A percentile compares a stretch with the other conserved stretches of the same genome.
phyloP scores from a whole-genome alignment of 1,140 invertebrate genomes.

The Heliconius nattereri region DNA sequence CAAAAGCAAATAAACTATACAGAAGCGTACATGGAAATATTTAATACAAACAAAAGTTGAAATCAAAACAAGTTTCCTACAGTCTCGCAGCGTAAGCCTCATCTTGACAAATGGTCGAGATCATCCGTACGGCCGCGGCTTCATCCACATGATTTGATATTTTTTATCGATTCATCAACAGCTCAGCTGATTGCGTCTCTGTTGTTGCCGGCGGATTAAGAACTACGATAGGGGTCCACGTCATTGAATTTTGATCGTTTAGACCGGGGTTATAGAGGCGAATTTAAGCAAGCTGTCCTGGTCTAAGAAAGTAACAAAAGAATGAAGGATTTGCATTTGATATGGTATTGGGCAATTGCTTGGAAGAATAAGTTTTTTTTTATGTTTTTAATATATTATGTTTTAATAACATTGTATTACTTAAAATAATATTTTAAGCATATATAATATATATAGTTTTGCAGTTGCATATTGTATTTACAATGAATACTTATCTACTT shows the following conservation, averaged over 20 bases:
- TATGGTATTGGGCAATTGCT: slow-evolving; percentile 8
- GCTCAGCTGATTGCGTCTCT: slow-evolving; percentile 76
- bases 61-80: slow-evolving; percentile 23
- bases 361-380: not conserved
- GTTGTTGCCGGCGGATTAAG: slow-evolving; percentile 74
- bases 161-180: slow-evolving; percentile 76
- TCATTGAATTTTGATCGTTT: slow-evolving; percentile 48
- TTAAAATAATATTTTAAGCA: not conserved
- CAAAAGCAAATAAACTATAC: not conserved
- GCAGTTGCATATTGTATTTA: too few species aligned
- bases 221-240: slow-evolving; percentile 20
- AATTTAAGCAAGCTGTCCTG: not conserved
- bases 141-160: slow-evolving; percentile 64
- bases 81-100: slow-evolving; percentile 42
- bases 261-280: slow-evolving; percentile 8
- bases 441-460: too few species aligned
- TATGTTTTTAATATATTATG: not conserved
- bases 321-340: slow-evolving; percentile 10
- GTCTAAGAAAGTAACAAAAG: slow-evolving; percentile 7
- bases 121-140: slow-evolving; percentile 63
- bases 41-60: slow-evolving; percentile 10
- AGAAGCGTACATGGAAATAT: not conserved
- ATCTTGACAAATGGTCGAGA: slow-evolving; percentile 77
- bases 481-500: too few species aligned
- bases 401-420: not conserved